Conservation (phyloP, 2,797 vertebrate species). For the Gadopsis bispinosus region DNA sequence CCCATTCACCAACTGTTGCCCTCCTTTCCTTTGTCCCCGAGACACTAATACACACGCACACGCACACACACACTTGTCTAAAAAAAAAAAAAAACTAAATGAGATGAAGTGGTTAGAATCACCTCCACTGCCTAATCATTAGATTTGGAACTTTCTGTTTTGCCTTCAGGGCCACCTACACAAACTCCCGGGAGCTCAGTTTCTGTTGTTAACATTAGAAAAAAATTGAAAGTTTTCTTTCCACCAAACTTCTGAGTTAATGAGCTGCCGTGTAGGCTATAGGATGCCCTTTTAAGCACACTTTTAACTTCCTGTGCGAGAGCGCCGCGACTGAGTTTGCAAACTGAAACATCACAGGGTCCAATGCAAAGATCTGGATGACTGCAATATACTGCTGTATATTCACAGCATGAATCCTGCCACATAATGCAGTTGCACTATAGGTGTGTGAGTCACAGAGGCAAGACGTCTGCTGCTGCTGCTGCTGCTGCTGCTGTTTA, state of each 20-base stretch:
- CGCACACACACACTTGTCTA: conserved; percentile 2
- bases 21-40: conserved; percentile 20
- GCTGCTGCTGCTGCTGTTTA: background rate
- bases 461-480: no score
- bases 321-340: conserved; percentile 28
- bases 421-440: background rate
- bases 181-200: conserved; percentile 44
- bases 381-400: background rate
- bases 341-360: conserved; percentile 20
- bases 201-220: conserved; percentile 59
- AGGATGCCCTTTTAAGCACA: conserved; percentile 31
- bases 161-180: conserved; percentile 61
- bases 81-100: conserved; percentile 27
- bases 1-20: conserved; percentile 69
- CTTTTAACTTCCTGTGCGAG: conserved; percentile 37
- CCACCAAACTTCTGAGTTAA: conserved; percentile 57
- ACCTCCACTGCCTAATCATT: conserved; percentile 58
- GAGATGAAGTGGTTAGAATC: conserved; percentile 48
- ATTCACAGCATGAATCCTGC: conserved; percentile 7
- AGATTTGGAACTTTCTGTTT: conserved; percentile 32
- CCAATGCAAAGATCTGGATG: conserved; percentile 8
- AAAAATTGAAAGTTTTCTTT: conserved; percentile 49
- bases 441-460: conserved; percentile 8
- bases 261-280: conserved; percentile 53
- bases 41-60: background rate